Evolutionary conservation across 2,888 invertebrate species (phyloP), one percentile per base, ranked within the genome.

Genomic region (Platycheirus albimanus): DNA sequence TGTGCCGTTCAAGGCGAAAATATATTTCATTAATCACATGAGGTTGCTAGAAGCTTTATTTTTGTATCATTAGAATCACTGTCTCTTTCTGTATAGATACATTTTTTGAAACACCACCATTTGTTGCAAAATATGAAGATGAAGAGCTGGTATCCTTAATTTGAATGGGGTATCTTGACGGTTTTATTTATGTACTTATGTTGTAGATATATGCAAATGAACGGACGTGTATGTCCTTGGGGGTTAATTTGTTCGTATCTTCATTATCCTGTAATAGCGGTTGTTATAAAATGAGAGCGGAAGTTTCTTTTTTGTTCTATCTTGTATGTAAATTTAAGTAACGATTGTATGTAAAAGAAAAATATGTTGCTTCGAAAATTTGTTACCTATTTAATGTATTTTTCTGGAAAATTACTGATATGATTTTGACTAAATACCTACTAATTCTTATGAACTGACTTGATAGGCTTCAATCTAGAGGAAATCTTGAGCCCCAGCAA

Each of bases 161-260:
- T 74, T 80, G 49, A 56, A 45, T 43, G 33, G 58, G 15, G 64
- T 83, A 79, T 81, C 74, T 84, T 69, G 38, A 71, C 78, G 61
- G 80, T 80, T 70, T 78, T 86, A 85, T 85, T 84, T 83, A 85
- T 84, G 84, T 86, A 85, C 84, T 84, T 83, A 85, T 84, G 84
- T 45, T 61, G 17, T 45, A 45, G 20, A n/a, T 24, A n/a, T 85
- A 85, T 85, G 85, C 85, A 85, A 85, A 86, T 85, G 85, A 85
- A 85, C 74, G 81, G 85, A 81, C 85, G 77, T 74, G 77, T 76
- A 79, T 70, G 83, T 84, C 84, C 84, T 85, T 80, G 61, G 83
- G 85, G 84, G 85, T 85, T 85, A 86, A 86, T 86, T 86, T 86
- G 77, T 85, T 85, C 70, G 85, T 85, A 85, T 85, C 85, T 86